A percentile compares a stretch with the other conserved stretches of the same genome.
Conservation (phyloP, 2,888 invertebrate species). For the Petrolisthes manimaculis region DNA sequence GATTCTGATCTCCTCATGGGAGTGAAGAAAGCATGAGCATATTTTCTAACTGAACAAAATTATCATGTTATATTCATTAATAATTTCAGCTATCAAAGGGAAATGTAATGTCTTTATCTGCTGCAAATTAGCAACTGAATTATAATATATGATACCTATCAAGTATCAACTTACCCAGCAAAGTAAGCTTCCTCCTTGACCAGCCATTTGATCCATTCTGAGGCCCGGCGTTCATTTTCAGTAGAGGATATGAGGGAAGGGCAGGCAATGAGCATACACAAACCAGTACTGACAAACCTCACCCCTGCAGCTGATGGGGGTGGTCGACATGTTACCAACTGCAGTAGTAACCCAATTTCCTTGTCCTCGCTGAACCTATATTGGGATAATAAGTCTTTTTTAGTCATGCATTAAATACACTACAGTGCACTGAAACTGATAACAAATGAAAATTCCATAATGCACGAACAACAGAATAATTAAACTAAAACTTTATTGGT, state of each 20-base stretch:
- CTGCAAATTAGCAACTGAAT: too few species aligned
- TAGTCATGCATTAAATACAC: neutral
- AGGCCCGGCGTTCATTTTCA: conserved; percentile 79
- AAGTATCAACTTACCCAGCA: conserved; percentile 75
- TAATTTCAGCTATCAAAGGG: too few species aligned
- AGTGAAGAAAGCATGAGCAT: too few species aligned
- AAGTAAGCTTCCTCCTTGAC: conserved; percentile 91
- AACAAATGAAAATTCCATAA: too few species aligned
- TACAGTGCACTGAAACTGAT: neutral
- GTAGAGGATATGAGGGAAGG: conserved; percentile 84
- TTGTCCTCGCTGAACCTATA: conserved; percentile 84
- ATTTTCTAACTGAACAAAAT: too few species aligned
- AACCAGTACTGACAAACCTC: conserved; percentile 85
- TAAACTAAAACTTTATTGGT: too few species aligned
- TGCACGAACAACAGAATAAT: too few species aligned
- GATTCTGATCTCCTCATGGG: too few species aligned
- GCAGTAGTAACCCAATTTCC: conserved; percentile 85
- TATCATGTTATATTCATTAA: too few species aligned
- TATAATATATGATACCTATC: neutral
- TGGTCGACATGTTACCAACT: conserved; percentile 88
- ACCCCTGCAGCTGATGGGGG: conserved; percentile 92
- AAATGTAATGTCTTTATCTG: too few species aligned
- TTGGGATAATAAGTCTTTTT: conserved; percentile 10
- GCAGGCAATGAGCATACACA: conserved; percentile 95
- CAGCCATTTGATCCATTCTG: conserved; percentile 80